Evolutionary conservation across 1,140 invertebrate species (phyloP).

Genomic region (Drosophila ercepeae): DNA sequence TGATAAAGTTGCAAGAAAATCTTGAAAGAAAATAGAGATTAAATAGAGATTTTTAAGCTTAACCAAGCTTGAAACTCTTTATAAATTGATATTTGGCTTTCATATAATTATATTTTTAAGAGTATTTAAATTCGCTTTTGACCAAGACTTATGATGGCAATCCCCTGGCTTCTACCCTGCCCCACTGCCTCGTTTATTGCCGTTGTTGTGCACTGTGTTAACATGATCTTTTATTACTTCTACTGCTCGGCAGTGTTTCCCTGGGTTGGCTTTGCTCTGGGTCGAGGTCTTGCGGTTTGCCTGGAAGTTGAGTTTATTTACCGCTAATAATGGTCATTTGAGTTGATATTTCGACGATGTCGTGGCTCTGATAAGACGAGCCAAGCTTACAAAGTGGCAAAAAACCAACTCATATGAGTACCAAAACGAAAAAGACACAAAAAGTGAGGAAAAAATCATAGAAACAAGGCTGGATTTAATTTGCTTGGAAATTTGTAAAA

Average conservation of each 20-base stretch:
- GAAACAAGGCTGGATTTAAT: slow-evolving; percentile 49
- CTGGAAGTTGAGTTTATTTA: slow-evolving; percentile 72
- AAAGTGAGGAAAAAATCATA: slow-evolving; percentile 3
- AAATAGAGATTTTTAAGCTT: too few species aligned
- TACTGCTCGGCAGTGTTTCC: slow-evolving; percentile 33
- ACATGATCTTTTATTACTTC: slow-evolving; percentile 79
- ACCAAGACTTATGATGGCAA: neutral
- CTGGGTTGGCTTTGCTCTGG: slow-evolving; percentile 12
- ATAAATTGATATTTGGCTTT: neutral
- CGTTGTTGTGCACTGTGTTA: slow-evolving; percentile 63
- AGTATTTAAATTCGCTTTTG: neutral
- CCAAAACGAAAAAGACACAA: slow-evolving; percentile 11
- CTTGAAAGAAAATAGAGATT: neutral
- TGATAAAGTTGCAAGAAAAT: neutral
- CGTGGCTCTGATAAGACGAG: slow-evolving; percentile 65
- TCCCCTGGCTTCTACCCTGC: slow-evolving; percentile 11
- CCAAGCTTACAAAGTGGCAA: slow-evolving; percentile 14
- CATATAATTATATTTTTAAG: neutral
- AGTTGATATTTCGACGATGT: slow-evolving; percentile 71
- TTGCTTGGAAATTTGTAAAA: slow-evolving; percentile 69
- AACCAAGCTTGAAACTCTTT: neutral
- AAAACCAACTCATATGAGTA: slow-evolving; percentile 10
- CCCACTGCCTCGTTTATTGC: slow-evolving; percentile 29
- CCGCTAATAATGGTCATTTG: slow-evolving; percentile 82
- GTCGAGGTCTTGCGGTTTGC: slow-evolving; percentile 35